A percentile compares a stretch with the other conserved stretches of the same genome.
Evolutionary conservation across 2,888 invertebrate genomes (phyloP).

Genomic region (Sminthurinus aureus): DNA sequence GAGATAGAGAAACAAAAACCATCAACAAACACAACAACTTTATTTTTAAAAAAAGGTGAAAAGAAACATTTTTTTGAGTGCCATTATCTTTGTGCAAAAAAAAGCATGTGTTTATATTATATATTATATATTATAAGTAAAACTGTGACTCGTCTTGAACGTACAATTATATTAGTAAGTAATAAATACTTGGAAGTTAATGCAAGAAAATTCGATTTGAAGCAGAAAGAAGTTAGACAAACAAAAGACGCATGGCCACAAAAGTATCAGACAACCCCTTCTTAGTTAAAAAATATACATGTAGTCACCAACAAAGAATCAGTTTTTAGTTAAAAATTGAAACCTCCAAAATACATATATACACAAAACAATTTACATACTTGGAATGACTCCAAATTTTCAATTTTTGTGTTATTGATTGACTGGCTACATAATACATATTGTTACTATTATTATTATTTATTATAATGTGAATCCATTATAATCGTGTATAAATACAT

Average conservation of each 20-base stretch:
- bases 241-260: neutral
- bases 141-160: conserved; percentile 28
- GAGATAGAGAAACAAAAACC: neutral
- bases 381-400: neutral
- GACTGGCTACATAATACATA: neutral
- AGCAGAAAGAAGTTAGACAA: neutral
- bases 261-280: neutral
- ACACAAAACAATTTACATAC: neutral
- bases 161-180: neutral
- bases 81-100: conserved; percentile 5
- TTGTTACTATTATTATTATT: no score
- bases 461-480: no score
- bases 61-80: neutral
- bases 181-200: neutral
- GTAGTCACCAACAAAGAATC: neutral
- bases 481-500: conserved; percentile 5
- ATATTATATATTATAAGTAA: neutral
- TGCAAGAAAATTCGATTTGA: neutral
- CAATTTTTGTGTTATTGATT: conserved; percentile 8
- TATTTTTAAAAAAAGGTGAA: no score
- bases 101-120: conserved; percentile 16
- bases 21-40: neutral
- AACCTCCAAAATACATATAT: neutral
- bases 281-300: neutral
- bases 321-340: neutral